Evolutionary conservation across 2,797 vertebrate species (phyloP), one percentile per base, ranked within the genome.

Genomic region (Aulostomus chinensis): DNA sequence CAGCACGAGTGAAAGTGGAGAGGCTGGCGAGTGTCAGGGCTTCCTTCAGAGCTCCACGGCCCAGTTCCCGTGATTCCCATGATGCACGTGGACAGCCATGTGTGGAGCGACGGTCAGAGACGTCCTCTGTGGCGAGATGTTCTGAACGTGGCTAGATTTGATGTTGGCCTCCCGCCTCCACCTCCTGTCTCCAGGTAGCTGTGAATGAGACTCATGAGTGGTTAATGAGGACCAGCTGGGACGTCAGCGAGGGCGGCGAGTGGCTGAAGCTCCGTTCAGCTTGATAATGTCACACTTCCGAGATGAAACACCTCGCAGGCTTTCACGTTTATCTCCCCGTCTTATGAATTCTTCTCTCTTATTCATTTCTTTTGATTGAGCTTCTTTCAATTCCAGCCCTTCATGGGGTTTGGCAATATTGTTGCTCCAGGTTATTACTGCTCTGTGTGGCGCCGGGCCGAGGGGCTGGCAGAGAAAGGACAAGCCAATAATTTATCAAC

Each of bases 401-500:
- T 78, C 41, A 58, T 57, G 30, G 48, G 7, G n/a, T 62, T 69
- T 45, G 43, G 70, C 9, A 14, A 40, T 76, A 48, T 60, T 47
- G 68, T 56, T 58, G 46, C 66, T 66, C n/a, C 16, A 11, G 32
- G 73, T 76, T 80, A 73, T 81, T 81, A 16, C 52, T 53, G 71
- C 58, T 58, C 7, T 50, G 64, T 20, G 46, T 15, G 58, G 51
- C 1, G 2, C 49, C 10, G 43, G 17, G 34, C 56, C 32, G 28
- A 48, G 45, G 52, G 47, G 17, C 12, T 1, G 5, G 12, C 1
- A 11, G 15, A 46, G 46, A 21, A 30, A 25, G 29, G 12, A 59
- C 51, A 72, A 72, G 78, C 78, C 74, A 80, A 81, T 67, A 76
- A 58, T 66, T 81, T 71, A 76, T 49, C 73, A 56, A 34, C 38